Percentiles rank a stretch among this genome's conserved stretches.
These are phyloP conservation scores for Tarsius wallacei DNA, from an alignment of 2,797 vertebrate species.

Conservation along the genomic window DNA sequence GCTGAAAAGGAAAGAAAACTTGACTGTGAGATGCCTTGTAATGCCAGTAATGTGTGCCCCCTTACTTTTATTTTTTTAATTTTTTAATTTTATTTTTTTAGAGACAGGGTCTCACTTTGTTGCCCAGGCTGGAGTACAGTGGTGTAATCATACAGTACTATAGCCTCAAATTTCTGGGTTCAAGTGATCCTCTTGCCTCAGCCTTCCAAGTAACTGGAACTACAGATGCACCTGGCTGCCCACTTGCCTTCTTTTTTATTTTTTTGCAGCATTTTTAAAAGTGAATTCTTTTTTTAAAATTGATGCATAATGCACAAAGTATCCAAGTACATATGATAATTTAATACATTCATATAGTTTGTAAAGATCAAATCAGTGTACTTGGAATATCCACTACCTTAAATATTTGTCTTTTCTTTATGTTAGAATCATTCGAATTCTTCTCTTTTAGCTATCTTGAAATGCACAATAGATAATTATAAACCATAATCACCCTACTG, in stretches of 20 bases:
- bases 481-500: background rate
- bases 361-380: background rate
- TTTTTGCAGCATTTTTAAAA: background rate
- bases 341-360: background rate
- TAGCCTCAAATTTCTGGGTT: background rate
- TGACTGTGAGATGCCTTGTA: slow-evolving; percentile 51
- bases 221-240: background rate
- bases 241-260: background rate
- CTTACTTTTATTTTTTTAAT: background rate
- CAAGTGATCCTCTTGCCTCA: background rate
- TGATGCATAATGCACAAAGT: background rate
- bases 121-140: background rate
- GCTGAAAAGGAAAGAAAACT: slow-evolving; percentile 88
- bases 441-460: background rate
- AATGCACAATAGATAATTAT: background rate
- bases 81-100: no score
- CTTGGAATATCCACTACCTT: background rate
- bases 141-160: background rate
- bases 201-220: background rate
- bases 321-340: background rate
- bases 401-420: background rate
- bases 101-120: background rate
- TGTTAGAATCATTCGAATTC: background rate
- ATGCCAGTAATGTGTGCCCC: background rate
- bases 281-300: background rate